Conservation (phyloP, 2,888 invertebrate genomes). For the Troglohyphantes excavatus region DNA sequence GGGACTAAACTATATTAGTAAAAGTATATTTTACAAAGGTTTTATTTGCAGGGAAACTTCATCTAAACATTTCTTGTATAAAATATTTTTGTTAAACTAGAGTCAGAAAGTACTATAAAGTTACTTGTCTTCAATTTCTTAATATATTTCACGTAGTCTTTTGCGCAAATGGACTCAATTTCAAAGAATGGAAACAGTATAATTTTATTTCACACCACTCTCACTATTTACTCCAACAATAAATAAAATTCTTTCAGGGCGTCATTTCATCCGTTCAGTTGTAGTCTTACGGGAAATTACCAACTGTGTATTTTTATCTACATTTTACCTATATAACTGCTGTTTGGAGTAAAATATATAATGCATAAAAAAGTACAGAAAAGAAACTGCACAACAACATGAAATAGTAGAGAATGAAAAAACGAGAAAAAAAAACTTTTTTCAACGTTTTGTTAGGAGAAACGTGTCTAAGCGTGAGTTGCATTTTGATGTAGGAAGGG, state of each 20-base stretch:
- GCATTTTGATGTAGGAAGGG: slow-evolving; percentile 56
- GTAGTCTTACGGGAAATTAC: slow-evolving; percentile 62
- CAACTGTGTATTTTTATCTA: slow-evolving; percentile 16
- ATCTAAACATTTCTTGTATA: too few relatives aligned
- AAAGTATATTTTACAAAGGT: too few relatives aligned
- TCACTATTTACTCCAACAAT: slow-evolving; percentile 5
- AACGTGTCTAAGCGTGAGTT: slow-evolving; percentile 57
- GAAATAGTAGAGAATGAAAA: slow-evolving; percentile 43
- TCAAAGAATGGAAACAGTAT: not conserved
- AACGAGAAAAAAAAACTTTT: slow-evolving; percentile 12
- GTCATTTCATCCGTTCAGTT: slow-evolving; percentile 45
- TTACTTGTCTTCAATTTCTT: not conserved
- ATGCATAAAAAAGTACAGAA: slow-evolving; percentile 39
- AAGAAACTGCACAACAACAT: slow-evolving; percentile 52
- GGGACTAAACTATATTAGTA: too few relatives aligned
- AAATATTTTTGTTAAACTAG: too few relatives aligned
- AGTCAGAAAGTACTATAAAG: too few relatives aligned
- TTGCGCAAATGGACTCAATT: not conserved
- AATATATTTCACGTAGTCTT: not conserved
- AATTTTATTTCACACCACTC: slow-evolving; percentile 5
- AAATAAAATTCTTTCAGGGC: slow-evolving; percentile 32
- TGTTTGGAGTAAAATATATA: slow-evolving; percentile 46
- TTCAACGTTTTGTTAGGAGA: slow-evolving; percentile 46
- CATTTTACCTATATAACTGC: slow-evolving; percentile 25
- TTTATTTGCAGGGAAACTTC: too few relatives aligned